These are phyloP conservation scores for Ondatra zibethicus DNA, from an alignment of 2,113 vertebrate genomes.

Conservation along the genomic window DNA sequence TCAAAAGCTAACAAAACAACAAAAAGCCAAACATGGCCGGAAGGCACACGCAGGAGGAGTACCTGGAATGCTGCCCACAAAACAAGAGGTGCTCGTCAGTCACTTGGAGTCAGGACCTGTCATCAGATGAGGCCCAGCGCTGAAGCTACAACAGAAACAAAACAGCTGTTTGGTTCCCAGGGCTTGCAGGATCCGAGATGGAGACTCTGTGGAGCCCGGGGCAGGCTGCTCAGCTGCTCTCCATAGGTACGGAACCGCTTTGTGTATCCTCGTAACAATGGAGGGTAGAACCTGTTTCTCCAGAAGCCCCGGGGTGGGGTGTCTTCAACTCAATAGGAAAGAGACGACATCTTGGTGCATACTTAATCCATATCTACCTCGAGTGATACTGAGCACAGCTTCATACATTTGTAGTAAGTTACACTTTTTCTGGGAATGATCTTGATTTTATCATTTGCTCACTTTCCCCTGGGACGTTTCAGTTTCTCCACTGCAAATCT, in stretches of 20 bases:
- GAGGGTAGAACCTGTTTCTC: neutral
- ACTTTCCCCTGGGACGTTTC: neutral
- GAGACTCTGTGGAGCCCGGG: neutral
- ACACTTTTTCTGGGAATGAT: neutral
- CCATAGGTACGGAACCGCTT: neutral
- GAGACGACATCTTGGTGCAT: neutral
- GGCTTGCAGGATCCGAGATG: neutral
- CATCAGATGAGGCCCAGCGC: neutral
- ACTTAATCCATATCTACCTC: neutral
- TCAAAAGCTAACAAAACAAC: neutral
- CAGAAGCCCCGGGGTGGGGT: neutral
- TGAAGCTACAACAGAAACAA: neutral
- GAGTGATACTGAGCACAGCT: neutral
- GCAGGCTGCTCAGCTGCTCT: neutral
- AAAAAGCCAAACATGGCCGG: neutral
- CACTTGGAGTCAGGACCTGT: neutral
- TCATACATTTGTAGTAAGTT: neutral
- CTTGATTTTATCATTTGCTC: neutral
- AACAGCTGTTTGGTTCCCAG: neutral
- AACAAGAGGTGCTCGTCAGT: neutral
- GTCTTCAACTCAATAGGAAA: neutral
- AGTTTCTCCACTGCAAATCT: slow-evolving; percentile 46
- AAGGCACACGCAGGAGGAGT: neutral
- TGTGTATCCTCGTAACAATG: neutral
- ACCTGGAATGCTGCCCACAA: neutral